Base-by-base conservation (phyloP, 1,140 invertebrate genomes). In the Hyles euphorbiae region DNA sequence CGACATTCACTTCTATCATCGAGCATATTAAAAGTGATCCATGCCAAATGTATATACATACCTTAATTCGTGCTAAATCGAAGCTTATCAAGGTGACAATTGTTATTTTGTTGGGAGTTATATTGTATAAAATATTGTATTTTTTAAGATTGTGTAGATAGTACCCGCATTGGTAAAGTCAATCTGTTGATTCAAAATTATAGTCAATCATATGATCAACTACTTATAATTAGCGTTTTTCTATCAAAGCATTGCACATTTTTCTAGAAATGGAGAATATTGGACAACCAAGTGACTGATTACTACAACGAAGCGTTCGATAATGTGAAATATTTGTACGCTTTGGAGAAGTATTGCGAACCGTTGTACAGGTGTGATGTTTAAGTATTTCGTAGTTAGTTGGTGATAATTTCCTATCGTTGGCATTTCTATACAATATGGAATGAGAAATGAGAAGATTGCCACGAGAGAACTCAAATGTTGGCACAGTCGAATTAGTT, bases 261-360 rank as follows among this genome's bases (percentile, higher is more conserved):
- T 53, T 74, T 86, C 45, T 68, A 95, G 94, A 92, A 93, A 88
- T 98, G 96, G 96, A 93, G 92, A 67, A 90, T 92, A 67, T 86
- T 95, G 44, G 93, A 95, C 63, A 92, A 92, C 65, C 89, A 93
- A 66, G 92, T 96, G 2, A 95, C 92, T 10, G 91, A 93, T 58
- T 92, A 93, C 59, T 91, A 93, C 64, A 96, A 97, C 76, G 94
- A 97, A 87, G 94, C 96, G 1, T 93, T 93, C 72, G 96, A 98
- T 83, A 98, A 97, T 83, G 94, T 97, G 0, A 95, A 95, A 70
- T 98, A 96, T 86, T 91, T 98, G 54, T 95, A 96, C 70, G 94
- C 95, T 47, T 89, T 98, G 62, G 95, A 97, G 76, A 95, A 95
- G 81, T 97, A 95, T 81, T 96, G 94, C 75, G 92, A 95, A 70